A percentile compares a stretch with the other conserved stretches of the same genome.
These are phyloP conservation scores for Haliaeetus leucogaster DNA, from an alignment of 2,113 vertebrate species.

Conservation along the genomic window DNA sequence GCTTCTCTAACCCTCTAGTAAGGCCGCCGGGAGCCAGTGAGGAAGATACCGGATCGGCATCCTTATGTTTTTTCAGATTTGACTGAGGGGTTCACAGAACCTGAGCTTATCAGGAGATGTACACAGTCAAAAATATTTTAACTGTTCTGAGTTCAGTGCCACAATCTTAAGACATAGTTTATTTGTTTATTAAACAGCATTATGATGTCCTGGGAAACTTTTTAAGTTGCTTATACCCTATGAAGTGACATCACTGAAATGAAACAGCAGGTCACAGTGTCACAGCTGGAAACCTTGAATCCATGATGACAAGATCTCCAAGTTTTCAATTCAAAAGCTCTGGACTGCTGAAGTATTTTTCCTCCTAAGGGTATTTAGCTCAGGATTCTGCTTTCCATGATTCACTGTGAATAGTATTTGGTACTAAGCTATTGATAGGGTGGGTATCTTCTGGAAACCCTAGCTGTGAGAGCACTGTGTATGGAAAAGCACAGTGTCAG, in stretches of 20 bases:
- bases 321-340: slow-evolving; percentile 33
- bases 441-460: neutral
- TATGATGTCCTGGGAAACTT: slow-evolving; percentile 64
- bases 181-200: slow-evolving; percentile 53
- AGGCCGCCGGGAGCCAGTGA: neutral
- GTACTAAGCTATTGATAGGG: neutral
- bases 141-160: slow-evolving; percentile 17
- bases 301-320: slow-evolving; percentile 45
- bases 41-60: neutral
- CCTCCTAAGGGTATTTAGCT: neutral
- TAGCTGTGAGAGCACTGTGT: neutral
- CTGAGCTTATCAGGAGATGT: neutral
- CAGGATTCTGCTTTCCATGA: neutral
- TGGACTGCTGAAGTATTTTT: slow-evolving; percentile 1
- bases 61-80: neutral
- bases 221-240: slow-evolving; percentile 40
- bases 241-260: slow-evolving; percentile 59
- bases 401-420: neutral
- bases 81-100: neutral
- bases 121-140: neutral
- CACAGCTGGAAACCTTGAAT: slow-evolving; percentile 61
- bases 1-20: neutral
- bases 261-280: slow-evolving; percentile 39
- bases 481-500: neutral
- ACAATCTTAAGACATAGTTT: neutral